Conservation (phyloP, 2,113 vertebrate genomes). For the Austrofundulus limnaeus region DNA sequence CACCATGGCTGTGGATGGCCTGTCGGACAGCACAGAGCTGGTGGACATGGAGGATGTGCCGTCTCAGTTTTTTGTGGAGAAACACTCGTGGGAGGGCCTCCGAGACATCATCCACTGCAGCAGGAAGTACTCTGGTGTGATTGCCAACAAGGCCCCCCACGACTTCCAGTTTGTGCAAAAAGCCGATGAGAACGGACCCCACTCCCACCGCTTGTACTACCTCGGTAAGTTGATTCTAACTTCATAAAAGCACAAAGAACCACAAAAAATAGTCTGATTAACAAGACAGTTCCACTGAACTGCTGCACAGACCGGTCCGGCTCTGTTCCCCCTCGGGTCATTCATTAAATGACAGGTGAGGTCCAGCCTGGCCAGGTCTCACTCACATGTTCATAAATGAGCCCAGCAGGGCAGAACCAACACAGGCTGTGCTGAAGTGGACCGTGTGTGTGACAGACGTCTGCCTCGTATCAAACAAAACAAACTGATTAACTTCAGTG, state of each 20-base stretch:
- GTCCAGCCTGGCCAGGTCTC: too few species aligned
- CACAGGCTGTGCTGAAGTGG: too few species aligned
- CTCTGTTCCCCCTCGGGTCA: too few species aligned
- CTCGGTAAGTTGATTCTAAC: slow-evolving; percentile 81
- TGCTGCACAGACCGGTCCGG: too few species aligned
- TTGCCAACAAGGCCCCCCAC: slow-evolving; percentile 95
- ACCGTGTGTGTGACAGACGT: too few species aligned
- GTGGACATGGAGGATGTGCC: slow-evolving; percentile 88
- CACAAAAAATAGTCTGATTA: too few species aligned
- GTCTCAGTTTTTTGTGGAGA: slow-evolving; percentile 91
- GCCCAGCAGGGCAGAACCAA: too few species aligned
- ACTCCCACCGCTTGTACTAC: slow-evolving; percentile 96
- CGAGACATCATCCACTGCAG: slow-evolving; percentile 95
- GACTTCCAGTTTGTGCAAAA: slow-evolving; percentile 98
- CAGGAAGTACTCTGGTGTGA: slow-evolving; percentile 94
- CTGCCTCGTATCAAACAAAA: too few species aligned
- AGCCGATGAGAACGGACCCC: slow-evolving; percentile 88
- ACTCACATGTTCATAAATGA: too few species aligned
- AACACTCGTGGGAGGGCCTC: slow-evolving; percentile 95
- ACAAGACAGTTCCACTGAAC: too few species aligned
- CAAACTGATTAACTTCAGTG: too few species aligned
- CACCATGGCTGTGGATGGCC: slow-evolving; percentile 86
- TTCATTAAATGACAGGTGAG: too few species aligned
- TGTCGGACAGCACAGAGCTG: slow-evolving; percentile 80
- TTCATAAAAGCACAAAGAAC: background rate